phyloP scores from a whole-genome alignment of 2,888 invertebrate genomes.

The Diabrotica balteata region DNA sequence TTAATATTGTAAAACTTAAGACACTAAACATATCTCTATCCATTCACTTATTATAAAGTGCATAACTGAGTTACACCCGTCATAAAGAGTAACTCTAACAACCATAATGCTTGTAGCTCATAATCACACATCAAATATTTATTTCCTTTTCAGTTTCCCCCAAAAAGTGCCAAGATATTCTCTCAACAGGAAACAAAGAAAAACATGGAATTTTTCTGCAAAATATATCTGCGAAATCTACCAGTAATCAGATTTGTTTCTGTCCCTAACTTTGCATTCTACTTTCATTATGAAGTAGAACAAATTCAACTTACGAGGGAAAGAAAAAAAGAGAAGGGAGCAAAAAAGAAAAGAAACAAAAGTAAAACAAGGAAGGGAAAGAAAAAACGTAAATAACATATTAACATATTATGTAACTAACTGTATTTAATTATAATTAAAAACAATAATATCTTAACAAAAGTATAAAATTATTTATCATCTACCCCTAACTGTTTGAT shows the following conservation, averaged over 20 bases:
- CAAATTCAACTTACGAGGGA: too few species aligned
- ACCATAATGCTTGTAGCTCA: too few species aligned
- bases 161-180: slow-evolving; percentile 52
- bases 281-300: slow-evolving; percentile 47
- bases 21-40: too few species aligned
- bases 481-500: slow-evolving; percentile 52
- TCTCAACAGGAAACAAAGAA: slow-evolving; percentile 50
- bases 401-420: neutral
- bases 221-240: slow-evolving; percentile 55
- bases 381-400: slow-evolving; percentile 39
- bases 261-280: slow-evolving; percentile 55
- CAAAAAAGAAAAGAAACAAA: slow-evolving; percentile 23
- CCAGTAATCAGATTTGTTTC: slow-evolving; percentile 54
- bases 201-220: slow-evolving; percentile 54
- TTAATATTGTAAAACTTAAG: too few species aligned
- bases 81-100: too few species aligned
- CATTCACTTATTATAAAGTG: too few species aligned
- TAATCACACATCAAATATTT: too few species aligned
- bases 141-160: slow-evolving; percentile 51
- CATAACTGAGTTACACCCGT: too few species aligned
- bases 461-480: too few species aligned
- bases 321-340: slow-evolving; percentile 38
- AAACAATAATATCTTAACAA: neutral
- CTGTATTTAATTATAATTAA: too few species aligned
- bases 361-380: slow-evolving; percentile 36